Base-by-base conservation (phyloP, 1,140 invertebrate genomes). In the Papilio dardanus region DNA sequence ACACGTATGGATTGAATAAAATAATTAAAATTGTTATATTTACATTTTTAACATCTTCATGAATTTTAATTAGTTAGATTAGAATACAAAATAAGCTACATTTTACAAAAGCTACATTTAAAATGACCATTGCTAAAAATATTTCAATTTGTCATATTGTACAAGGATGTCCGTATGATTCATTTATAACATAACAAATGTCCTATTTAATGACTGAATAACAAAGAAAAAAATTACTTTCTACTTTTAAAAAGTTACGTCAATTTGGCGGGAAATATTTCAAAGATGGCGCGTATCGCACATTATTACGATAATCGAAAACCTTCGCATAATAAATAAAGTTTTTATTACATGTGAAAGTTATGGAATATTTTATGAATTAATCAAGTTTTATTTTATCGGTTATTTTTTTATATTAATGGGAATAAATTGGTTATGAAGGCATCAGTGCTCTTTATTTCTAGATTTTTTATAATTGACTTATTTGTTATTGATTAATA, bases 201-300 rank as follows among this genome's bases (percentile, higher is more conserved):
- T 50, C 14, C 16, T 16, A 42, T 42, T 42, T 42, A 42, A 42
- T 16, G 10, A 54, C 50, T 8, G 19, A 68, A 68, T 19, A 68
- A 31, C 30, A 35, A 68, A 68, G 3, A 37, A 7, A 19, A 40
- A 68, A 19, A 33, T 68, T n/a, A 35, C 66, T 68, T 68, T 68
- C 66, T 68, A 68, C 31, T 12, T n/a, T 68, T 68, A 19, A 37
- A 67, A 67, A 67, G 66, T 67, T 68, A 68, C 66, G 33, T 68
- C 10, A 16, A 3, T 16, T 35, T 24, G 33, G 7, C 66, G 66
- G 30, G 1, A 21, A 37, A 66, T 66, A n/a, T 66, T 54, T 33
- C 14, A 33, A 66, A 33, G 30, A 66, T 66, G 62, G 14, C 50
- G 21, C 7, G 5, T 24, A 54, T 54, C 50, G 50, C 50, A 0